Percentiles rank a stretch among this genome's conserved stretches.
These are phyloP conservation scores for Eurystomus gularis DNA, from an alignment of 2,113 vertebrate species.

Conservation along the genomic window DNA sequence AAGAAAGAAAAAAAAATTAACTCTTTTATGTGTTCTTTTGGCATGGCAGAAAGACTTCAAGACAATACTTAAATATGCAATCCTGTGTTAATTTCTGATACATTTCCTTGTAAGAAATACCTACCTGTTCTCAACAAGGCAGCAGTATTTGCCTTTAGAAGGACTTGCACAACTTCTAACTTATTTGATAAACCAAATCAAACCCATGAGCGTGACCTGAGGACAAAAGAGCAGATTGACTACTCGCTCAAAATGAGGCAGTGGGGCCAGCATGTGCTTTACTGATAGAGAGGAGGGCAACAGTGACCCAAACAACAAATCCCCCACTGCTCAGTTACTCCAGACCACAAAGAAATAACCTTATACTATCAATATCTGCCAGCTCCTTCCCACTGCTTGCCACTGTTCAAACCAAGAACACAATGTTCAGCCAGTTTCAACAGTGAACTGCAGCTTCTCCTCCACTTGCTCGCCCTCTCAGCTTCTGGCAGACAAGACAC, in stretches of 20 bases:
- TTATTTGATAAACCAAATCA: neutral
- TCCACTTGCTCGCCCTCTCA: accelerated
- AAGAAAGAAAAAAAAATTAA: neutral
- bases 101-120: neutral
- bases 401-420: neutral
- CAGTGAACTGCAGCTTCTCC: neutral
- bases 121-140: neutral
- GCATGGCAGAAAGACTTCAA: neutral
- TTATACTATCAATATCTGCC: neutral
- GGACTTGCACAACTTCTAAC: neutral
- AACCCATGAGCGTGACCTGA: neutral
- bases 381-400: neutral
- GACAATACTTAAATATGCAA: neutral
- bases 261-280: accelerated
- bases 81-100: neutral
- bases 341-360: neutral
- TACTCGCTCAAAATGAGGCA: neutral
- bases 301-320: neutral
- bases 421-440: neutral
- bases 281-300: neutral
- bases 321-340: neutral
- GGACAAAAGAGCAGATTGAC: neutral
- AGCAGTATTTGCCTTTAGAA: neutral
- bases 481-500: neutral
- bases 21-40: neutral